These are phyloP conservation scores for Spea multiplicata DNA, from an alignment of 2,113 vertebrate species.

Conservation along the genomic window DNA sequence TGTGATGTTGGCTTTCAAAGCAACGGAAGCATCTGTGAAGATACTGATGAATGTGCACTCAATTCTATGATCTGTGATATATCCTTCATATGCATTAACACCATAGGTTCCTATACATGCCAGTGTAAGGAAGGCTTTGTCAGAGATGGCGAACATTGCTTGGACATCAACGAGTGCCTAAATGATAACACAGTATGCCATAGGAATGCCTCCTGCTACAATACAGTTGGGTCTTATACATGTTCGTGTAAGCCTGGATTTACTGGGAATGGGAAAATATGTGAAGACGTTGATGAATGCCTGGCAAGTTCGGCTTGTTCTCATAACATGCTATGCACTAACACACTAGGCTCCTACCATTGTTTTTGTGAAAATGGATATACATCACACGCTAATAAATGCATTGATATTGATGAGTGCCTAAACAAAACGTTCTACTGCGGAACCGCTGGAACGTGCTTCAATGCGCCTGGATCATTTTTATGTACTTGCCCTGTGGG, in stretches of 20 bases:
- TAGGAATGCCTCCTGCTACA: constrained; percentile 63
- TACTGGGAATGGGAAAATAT: constrained; percentile 49
- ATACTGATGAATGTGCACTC: constrained; percentile 67
- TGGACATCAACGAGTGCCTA: constrained; percentile 43
- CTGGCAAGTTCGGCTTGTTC: constrained; percentile 57
- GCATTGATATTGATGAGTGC: constrained; percentile 70
- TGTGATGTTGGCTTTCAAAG: constrained; percentile 69
- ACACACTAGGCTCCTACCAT: constrained; percentile 58
- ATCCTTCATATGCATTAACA: constrained; percentile 65
- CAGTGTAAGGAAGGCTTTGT: constrained; percentile 64
- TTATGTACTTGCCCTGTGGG: constrained; percentile 67
- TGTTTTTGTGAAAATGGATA: constrained; percentile 67
- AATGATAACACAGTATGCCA: constrained; percentile 53
- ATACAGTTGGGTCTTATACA: constrained; percentile 64
- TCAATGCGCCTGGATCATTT: constrained; percentile 68
- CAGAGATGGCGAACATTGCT: constrained; percentile 53
- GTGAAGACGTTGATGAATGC: constrained; percentile 70
- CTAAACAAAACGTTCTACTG: constrained; percentile 53
- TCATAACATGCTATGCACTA: constrained; percentile 67
- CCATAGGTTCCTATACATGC: constrained; percentile 65
- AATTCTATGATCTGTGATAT: constrained; percentile 60
- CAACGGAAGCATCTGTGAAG: constrained; percentile 66
- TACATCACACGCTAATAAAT: constrained; percentile 56
- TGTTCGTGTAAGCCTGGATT: constrained; percentile 65
- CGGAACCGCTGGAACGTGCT: constrained; percentile 63